Evolutionary conservation across 2,113 vertebrate genomes (phyloP).

Genomic region (Todiramphus saurophagus): DNA sequence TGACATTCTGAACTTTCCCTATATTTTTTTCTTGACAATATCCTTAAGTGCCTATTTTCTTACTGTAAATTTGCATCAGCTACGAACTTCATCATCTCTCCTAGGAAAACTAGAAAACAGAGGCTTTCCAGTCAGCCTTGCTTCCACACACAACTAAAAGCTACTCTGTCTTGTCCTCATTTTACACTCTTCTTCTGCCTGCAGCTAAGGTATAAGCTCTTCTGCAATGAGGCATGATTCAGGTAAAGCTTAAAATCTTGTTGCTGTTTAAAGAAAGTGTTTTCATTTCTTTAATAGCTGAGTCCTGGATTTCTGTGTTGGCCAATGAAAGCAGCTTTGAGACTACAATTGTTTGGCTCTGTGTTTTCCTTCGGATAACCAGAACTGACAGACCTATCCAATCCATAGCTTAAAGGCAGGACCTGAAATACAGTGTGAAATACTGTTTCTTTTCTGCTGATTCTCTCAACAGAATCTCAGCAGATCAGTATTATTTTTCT

Average conservation of each 20-base stretch:
- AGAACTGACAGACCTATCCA: neutral
- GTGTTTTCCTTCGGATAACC: neutral
- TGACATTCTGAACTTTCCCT: neutral
- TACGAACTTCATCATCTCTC: neutral
- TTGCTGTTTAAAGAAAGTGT: neutral
- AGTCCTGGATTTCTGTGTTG: neutral
- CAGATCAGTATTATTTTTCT: neutral
- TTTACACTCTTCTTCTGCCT: neutral
- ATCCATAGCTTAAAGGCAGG: neutral
- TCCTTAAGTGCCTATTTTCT: neutral
- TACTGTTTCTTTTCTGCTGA: neutral
- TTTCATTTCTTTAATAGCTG: neutral
- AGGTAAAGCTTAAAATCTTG: neutral
- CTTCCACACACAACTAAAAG: neutral
- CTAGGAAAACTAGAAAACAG: neutral
- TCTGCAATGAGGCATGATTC: neutral
- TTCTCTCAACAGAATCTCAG: neutral
- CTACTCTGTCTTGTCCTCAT: neutral
- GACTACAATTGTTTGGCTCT: neutral
- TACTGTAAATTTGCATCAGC: neutral
- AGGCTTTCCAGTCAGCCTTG: neutral
- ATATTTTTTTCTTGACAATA: neutral
- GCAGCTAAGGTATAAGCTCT: neutral
- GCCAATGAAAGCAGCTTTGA: neutral
- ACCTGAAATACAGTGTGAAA: neutral